phyloP scores from a whole-genome alignment of 2,888 invertebrate genomes.

The Alviniconcha strummeri region DNA sequence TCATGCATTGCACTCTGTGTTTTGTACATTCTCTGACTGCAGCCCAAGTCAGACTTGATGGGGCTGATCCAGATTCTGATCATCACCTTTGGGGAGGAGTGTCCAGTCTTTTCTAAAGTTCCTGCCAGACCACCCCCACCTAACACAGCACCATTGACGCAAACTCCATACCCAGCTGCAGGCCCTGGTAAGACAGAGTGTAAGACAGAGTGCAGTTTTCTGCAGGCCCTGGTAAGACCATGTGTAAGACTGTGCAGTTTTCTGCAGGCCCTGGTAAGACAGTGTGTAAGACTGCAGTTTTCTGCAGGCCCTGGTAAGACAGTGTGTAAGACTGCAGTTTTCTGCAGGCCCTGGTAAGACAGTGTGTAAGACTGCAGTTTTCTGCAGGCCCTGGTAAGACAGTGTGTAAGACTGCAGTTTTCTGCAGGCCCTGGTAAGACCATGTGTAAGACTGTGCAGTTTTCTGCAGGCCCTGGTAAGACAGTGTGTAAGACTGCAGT shows the following conservation, averaged over 20 bases:
- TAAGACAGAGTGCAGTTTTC: neutral
- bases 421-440: too few relatives aligned
- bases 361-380: too few relatives aligned
- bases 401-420: too few relatives aligned
- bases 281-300: neutral
- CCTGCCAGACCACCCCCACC: conserved; percentile 38
- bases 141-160: conserved; percentile 8
- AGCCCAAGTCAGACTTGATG: conserved; percentile 88
- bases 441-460: too few relatives aligned
- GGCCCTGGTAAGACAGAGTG: conserved; percentile 26
- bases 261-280: conserved; percentile 4
- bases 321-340: too few relatives aligned
- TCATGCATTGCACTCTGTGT: too few relatives aligned
- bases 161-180: conserved; percentile 40
- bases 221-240: conserved; percentile 25
- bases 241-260: neutral
- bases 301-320: too few relatives aligned
- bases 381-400: too few relatives aligned
- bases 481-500: too few relatives aligned
- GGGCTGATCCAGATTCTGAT: conserved; percentile 90
- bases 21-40: conserved; percentile 42
- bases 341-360: too few relatives aligned
- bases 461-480: too few relatives aligned
- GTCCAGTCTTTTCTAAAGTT: conserved; percentile 83
- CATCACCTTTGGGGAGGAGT: conserved; percentile 94